Conservation (phyloP, 2,113 vertebrate species). For the Sarotherodon lohbergeri region DNA sequence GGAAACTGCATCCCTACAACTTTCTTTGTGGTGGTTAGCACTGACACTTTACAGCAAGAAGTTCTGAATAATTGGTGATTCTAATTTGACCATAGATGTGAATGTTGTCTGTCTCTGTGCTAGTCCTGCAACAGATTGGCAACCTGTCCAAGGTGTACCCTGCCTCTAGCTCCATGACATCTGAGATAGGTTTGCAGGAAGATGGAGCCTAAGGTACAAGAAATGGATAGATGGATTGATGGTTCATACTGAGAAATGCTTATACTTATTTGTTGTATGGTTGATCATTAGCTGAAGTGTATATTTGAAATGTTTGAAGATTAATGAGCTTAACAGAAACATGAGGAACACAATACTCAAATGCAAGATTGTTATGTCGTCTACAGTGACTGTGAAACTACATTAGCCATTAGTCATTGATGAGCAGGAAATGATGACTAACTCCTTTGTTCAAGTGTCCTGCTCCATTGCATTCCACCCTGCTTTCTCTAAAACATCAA, state of each 20-base stretch:
- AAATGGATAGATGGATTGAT: background rate
- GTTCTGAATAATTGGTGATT: background rate
- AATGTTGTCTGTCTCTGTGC: background rate
- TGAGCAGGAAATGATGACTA: background rate
- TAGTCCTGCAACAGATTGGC: background rate
- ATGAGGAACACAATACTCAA: slow-evolving; percentile 33
- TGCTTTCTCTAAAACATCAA: slow-evolving; percentile 4
- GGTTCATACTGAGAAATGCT: background rate
- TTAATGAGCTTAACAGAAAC: slow-evolving; percentile 16
- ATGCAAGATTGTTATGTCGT: slow-evolving; percentile 60
- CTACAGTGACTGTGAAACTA: background rate
- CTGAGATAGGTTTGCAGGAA: background rate
- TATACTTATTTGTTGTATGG: background rate
- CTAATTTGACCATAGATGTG: background rate
- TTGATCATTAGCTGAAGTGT: background rate
- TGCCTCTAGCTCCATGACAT: background rate
- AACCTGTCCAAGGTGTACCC: background rate
- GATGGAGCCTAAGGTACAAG: background rate
- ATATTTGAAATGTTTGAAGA: background rate
- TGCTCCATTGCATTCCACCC: background rate
- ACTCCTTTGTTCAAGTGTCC: background rate
- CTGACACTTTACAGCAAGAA: background rate
- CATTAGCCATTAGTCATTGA: background rate
- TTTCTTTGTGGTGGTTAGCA: background rate
- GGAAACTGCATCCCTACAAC: background rate